Evolutionary conservation across 2,797 vertebrate genomes (phyloP).

Genomic region (Limnodromus scolopaceus): DNA sequence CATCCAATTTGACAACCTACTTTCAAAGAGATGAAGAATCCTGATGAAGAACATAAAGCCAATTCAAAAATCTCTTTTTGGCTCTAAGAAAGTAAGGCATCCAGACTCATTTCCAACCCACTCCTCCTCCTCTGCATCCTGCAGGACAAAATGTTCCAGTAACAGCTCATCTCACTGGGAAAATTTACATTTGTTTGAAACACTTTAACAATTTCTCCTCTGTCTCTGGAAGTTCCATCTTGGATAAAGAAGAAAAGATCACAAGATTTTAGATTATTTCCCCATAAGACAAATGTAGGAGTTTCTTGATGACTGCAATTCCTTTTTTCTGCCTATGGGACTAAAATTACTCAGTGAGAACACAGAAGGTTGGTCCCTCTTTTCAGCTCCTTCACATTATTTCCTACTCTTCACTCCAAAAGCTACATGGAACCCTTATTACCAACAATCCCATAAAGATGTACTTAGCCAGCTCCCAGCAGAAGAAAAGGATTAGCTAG

Average conservation of each 20-base stretch:
- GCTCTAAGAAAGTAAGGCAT: slow-evolving; percentile 45
- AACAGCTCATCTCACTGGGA: slow-evolving; percentile 46
- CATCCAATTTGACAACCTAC: slow-evolving; percentile 55
- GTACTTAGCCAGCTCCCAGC: slow-evolving; percentile 2
- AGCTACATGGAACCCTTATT: neutral
- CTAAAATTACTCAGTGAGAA: neutral
- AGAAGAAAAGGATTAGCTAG: slow-evolving; percentile 50
- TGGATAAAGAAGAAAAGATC: neutral
- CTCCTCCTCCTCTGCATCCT: slow-evolving; percentile 58
- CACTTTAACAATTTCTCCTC: slow-evolving; percentile 37
- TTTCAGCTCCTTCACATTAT: neutral
- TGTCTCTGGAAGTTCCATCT: slow-evolving; percentile 36
- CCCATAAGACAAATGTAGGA: neutral
- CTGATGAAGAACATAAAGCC: slow-evolving; percentile 51
- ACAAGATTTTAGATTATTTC: neutral
- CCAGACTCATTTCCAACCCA: slow-evolving; percentile 66
- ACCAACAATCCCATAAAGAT: neutral
- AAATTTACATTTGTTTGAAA: slow-evolving; percentile 61
- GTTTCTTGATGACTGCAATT: neutral
- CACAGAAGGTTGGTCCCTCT: neutral
- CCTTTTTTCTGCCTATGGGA: neutral
- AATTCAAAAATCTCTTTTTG: slow-evolving; percentile 14
- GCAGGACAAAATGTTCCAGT: slow-evolving; percentile 69
- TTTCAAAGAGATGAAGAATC: slow-evolving; percentile 49
- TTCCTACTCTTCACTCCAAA: neutral